Conservation (phyloP, 2,888 invertebrate genomes). For the Drosophila engyochracea region DNA sequence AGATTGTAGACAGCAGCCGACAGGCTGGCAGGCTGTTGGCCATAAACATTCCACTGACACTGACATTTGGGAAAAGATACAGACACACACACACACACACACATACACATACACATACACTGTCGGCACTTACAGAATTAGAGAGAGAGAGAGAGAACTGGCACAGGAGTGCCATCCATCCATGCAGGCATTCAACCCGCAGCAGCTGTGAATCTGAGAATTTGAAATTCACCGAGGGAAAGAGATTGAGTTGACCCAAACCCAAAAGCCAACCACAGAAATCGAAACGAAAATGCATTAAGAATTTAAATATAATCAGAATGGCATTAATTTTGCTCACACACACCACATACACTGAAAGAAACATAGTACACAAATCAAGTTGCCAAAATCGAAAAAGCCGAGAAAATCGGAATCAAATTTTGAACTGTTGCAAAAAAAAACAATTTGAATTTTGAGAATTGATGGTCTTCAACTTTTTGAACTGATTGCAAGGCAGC, state of each 20-base stretch:
- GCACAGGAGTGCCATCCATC: constrained; percentile 43
- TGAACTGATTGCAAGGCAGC: not conserved
- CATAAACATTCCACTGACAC: constrained; percentile 37
- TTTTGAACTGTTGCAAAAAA: not conserved
- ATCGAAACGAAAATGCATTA: constrained; percentile 66
- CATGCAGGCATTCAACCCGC: not conserved
- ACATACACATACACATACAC: constrained; percentile 18
- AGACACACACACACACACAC: constrained; percentile 2
- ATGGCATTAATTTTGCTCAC: not conserved
- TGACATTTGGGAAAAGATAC: constrained; percentile 25
- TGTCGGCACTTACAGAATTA: constrained; percentile 24
- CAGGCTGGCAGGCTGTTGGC: constrained; percentile 18
- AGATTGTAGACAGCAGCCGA: constrained; percentile 4
- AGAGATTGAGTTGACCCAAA: not conserved
- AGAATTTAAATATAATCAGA: constrained; percentile 54
- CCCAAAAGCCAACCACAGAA: constrained; percentile 27
- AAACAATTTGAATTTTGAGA: not conserved
- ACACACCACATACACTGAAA: not conserved
- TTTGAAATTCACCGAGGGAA: no score
- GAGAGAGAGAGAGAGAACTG: not conserved
- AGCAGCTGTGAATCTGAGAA: not conserved
- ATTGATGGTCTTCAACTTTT: not conserved
- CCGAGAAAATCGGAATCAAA: not conserved
- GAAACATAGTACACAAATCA: not conserved
- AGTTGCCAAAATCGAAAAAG: not conserved